These are phyloP conservation scores for Semicossyphus pulcher DNA, from an alignment of 2,113 vertebrate genomes.

Conservation along the genomic window DNA sequence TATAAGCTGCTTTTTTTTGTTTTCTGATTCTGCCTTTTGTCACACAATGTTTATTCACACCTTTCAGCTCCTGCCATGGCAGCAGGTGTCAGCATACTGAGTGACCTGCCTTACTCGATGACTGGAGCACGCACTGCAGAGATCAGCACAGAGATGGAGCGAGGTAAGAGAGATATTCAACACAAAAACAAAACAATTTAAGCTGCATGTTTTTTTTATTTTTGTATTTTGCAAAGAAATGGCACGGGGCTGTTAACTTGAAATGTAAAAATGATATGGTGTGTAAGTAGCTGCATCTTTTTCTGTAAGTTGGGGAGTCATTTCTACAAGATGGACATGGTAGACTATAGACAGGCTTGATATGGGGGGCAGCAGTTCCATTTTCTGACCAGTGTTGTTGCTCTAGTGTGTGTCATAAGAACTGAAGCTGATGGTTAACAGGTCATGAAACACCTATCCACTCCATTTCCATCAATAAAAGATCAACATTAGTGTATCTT, in stretches of 20 bases:
- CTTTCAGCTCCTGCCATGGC: constrained; percentile 88
- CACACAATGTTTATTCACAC: constrained; percentile 62
- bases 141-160: constrained; percentile 81
- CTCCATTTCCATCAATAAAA: not conserved
- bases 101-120: constrained; percentile 81
- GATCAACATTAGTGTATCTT: not conserved
- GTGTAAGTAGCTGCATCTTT: not conserved
- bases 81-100: constrained; percentile 88
- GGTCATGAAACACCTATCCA: not conserved
- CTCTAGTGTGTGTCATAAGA: not conserved
- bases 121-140: constrained; percentile 74
- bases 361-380: too few relatives aligned
- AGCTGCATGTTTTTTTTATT: not conserved
- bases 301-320: not conserved
- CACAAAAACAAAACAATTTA: not conserved
- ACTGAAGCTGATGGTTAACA: not conserved
- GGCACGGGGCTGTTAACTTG: not conserved
- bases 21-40: constrained; percentile 42
- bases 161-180: constrained; percentile 83
- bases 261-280: not conserved
- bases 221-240: not conserved
- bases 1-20: not conserved
- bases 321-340: not conserved
- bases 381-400: not conserved
- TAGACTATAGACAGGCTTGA: not conserved